Evolutionary conservation across 1,140 invertebrate genomes (phyloP).

Genomic region (Trypoxylus dichotomus): DNA sequence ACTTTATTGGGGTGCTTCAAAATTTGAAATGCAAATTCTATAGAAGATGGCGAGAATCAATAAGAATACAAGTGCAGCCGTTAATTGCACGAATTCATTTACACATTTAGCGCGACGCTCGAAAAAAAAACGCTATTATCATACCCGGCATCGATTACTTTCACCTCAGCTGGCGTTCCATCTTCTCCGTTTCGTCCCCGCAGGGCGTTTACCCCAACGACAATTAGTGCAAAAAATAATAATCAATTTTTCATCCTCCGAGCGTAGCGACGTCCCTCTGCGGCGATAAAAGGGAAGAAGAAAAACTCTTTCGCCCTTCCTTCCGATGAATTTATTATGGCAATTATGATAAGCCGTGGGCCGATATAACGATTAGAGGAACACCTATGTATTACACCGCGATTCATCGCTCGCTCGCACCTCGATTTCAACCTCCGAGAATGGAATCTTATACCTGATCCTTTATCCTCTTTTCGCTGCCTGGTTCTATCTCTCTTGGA

Average conservation of each 20-base stretch:
- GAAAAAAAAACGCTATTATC: no score
- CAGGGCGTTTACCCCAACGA: no score
- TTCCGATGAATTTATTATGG: neutral
- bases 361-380: neutral
- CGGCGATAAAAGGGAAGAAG: neutral
- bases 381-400: neutral
- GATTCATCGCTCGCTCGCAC: neutral
- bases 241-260: neutral
- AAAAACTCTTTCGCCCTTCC: neutral
- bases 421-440: neutral
- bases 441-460: neutral
- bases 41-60: no score
- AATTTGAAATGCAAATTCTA: no score
- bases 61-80: no score
- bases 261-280: neutral
- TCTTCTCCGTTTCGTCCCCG: no score
- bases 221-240: constrained; percentile 7
- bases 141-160: no score
- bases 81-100: no score
- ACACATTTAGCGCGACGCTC: no score
- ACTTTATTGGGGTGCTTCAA: no score
- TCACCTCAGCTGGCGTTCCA: no score
- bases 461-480: neutral
- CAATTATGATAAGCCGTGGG: neutral
- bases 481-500: no score